Conservation (phyloP, 2,113 vertebrate genomes). For the Menidia beryllina region DNA sequence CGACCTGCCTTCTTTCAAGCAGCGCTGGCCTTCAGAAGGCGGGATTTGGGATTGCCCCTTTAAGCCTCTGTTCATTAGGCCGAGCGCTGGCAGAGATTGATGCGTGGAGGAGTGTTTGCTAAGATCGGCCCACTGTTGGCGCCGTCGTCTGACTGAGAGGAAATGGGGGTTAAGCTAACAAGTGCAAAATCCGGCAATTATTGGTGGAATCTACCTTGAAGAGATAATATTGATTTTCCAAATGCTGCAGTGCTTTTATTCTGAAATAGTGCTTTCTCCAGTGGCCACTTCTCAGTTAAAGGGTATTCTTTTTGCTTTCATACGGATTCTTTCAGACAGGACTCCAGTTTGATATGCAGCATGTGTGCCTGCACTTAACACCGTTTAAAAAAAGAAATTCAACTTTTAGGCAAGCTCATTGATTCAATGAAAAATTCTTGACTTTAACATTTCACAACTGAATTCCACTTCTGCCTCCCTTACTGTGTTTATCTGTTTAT, state of each 20-base stretch:
- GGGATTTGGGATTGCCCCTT: conserved; percentile 25
- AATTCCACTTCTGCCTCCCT: too few relatives aligned
- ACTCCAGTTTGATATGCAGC: neutral
- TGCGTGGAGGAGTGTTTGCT: conserved; percentile 43
- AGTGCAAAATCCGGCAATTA: conserved; percentile 23
- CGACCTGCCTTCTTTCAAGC: conserved; percentile 18
- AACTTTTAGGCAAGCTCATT: too few relatives aligned
- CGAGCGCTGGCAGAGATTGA: conserved; percentile 24
- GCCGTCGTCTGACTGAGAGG: neutral
- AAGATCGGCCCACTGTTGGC: conserved; percentile 2
- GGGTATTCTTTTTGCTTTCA: conserved; percentile 2
- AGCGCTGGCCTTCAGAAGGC: conserved; percentile 23
- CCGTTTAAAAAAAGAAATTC: too few relatives aligned
- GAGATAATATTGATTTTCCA: conserved; percentile 46
- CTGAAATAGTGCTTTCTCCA: neutral
- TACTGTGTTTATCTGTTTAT: too few relatives aligned
- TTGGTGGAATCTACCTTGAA: conserved; percentile 31
- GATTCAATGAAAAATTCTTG: too few relatives aligned
- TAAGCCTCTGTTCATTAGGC: conserved; percentile 59
- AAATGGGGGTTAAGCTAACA: conserved; percentile 34
- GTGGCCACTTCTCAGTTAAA: neutral
- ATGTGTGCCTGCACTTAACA: neutral
- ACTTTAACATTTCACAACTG: too few relatives aligned
- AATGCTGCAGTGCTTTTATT: neutral
- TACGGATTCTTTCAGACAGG: neutral